A percentile compares a stretch with the other conserved stretches of the same genome.
These are phyloP conservation scores for Distichodus sexfasciatus DNA, from an alignment of 2,797 vertebrate genomes.

Conservation along the genomic window DNA sequence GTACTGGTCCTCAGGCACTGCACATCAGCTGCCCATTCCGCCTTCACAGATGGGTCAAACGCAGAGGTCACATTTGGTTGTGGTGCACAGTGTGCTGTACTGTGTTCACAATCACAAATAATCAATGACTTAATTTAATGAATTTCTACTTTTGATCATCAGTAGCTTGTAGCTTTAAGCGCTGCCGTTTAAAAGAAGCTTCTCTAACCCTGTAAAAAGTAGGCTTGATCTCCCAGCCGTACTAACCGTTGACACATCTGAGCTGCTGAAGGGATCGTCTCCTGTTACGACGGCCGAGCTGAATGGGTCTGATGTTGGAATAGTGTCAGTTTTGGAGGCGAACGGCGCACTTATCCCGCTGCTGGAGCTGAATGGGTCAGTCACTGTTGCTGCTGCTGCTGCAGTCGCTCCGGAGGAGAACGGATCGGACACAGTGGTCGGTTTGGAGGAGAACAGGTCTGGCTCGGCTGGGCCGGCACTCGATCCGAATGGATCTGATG, in stretches of 20 bases:
- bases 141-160: no score
- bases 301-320: slow-evolving; percentile 67
- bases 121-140: no score
- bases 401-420: slow-evolving; percentile 30
- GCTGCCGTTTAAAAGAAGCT: no score
- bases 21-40: no score
- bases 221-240: no score
- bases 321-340: slow-evolving; percentile 51
- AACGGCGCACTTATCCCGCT: slow-evolving; percentile 60
- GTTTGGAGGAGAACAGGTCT: slow-evolving; percentile 66
- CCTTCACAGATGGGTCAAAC: no score
- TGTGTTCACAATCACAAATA: no score
- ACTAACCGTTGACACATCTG: slow-evolving; percentile 64
- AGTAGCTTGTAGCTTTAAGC: no score
- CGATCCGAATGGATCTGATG: slow-evolving; percentile 67
- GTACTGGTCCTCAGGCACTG: no score
- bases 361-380: slow-evolving; percentile 63
- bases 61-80: no score
- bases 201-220: no score
- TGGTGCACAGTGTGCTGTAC: no score
- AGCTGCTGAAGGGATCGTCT: slow-evolving; percentile 65
- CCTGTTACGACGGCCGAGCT: slow-evolving; percentile 59
- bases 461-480: slow-evolving; percentile 58
- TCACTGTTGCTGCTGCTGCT: background rate
- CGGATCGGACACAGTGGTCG: slow-evolving; percentile 41